Evolutionary conservation across 2,797 vertebrate genomes (phyloP), one percentile per base, ranked within the genome.

Genomic region (Sebastes baramenuke): DNA sequence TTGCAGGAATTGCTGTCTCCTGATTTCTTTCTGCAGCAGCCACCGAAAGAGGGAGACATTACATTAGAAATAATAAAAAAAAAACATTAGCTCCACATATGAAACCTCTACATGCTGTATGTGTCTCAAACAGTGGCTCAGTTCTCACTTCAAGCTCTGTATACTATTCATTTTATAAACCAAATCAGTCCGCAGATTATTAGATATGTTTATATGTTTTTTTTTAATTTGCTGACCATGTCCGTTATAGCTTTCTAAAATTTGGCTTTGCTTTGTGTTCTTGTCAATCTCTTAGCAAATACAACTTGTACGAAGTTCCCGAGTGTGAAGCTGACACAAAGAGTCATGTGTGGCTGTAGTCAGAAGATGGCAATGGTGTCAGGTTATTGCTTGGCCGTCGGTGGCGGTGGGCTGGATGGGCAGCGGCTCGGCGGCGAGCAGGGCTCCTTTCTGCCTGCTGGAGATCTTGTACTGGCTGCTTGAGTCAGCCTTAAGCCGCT

Each of bases 391-490:
- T 68, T 70, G 84, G 88, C 79, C 83, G 75, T 89, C 76, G 11
- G 87, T 71, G 87, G 74, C 82, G 90, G 91, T 92, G 91, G 90
- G 85, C 87, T 65, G 88, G 82, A 76, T 61, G 25, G 83, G 84
- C 89, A 32, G 86, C 66, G 10, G 87, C 89, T 81, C 72, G 4
- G 64, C 64, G 42, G 86, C 87, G 84, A 88, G 86, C 86, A 60
- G 59, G 82, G 95, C 90, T 96, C 91, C 94, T 94, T 88, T 81
- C 89, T 94, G 97, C 96, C 97, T 92, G 95, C 96, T 96, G 97
- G 96, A 97, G 94, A 95, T 96, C 95, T 97, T 95, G 95, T 93
- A 94, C 89, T 95, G 96, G 96, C 93, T 93, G 96, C 95, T 96
- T 95, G 95, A 95, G 94, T 96, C 96, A 95, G 96, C 93, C 95